These are phyloP conservation scores for Nasonia giraulti DNA, from an alignment of 1,140 invertebrate species.

Conservation along the genomic window DNA sequence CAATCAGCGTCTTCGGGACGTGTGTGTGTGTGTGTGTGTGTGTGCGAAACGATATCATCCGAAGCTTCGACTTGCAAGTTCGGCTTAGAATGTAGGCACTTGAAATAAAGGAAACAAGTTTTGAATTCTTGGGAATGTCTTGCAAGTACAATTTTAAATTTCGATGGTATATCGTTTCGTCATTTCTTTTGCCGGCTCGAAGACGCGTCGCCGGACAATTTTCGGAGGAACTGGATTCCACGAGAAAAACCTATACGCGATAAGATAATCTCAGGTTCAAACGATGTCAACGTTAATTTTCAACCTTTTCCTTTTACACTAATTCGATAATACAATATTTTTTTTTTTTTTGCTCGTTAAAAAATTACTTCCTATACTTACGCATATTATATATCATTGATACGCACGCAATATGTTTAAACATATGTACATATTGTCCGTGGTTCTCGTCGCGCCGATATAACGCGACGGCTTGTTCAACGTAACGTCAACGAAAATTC, in stretches of 20 bases:
- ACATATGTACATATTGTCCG: conserved; percentile 29
- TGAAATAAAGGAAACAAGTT: neutral
- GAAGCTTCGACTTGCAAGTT: no score
- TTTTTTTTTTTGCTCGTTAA: neutral
- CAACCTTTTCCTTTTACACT: neutral
- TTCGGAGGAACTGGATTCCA: neutral
- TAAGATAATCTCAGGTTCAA: neutral
- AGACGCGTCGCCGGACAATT: neutral
- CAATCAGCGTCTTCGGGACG: neutral
- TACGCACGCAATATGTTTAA: conserved; percentile 7
- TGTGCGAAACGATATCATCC: no score
- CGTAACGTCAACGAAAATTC: no score
- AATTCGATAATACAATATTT: neutral
- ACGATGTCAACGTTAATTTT: neutral
- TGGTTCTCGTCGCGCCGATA: neutral
- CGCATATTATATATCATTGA: neutral
- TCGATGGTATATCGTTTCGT: neutral
- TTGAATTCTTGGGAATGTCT: no score
- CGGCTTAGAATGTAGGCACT: neutral
- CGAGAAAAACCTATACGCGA: no score
- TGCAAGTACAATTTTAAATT: neutral
- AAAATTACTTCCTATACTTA: neutral
- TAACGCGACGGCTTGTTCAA: neutral
- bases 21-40: no score
- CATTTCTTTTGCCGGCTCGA: neutral